Base-by-base conservation (phyloP, 2,113 vertebrate species). In the Melanocharis versteri region DNA sequence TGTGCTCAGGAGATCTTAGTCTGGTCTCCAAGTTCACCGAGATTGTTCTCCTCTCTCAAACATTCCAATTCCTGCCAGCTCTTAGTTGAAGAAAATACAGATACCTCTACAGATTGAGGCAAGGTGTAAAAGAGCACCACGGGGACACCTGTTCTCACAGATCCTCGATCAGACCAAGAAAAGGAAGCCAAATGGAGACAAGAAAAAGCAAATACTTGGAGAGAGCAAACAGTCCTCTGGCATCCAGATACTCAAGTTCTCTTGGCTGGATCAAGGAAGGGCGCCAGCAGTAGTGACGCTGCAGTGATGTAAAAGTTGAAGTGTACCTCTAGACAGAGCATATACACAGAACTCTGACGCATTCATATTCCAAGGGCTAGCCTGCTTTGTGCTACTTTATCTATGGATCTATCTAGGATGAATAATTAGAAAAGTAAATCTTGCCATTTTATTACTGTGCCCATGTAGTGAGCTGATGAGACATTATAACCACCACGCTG, bases 281-380 rank as follows among this genome's bases (percentile, higher is more conserved):
- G 22, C 48, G 28, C 14, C 44, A 53, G 31, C 28, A 39, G 5
- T 13, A 58, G 7, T 14, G 16, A 84, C 4, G 5, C 18, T 37
- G 20, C 37, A 61, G 26, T 5, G 4, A 66, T 11, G 3, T 7
- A 48, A 7, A 60, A 60, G 20, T 28, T n/a, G 18, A 4, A n/a
- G 27, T 2, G 8, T 24, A n/a, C 23, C 15, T 61, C 31, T 14
- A 85, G 31, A 48, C 9, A 82, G 20, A 57, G 2, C 15, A n/a
- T 4, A 23, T 5, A 68, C 8, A 5, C 2, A 35, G 16, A 48
- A 54, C 5, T 6, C 23, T 2, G 2, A 15, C 17, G 13, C 17
- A 19, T 37, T 57, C 45, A 24, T 15, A 30, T 28, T 64, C 10
- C 19, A 44, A 50, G 7, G 30, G 20, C 27, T 35, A 69, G 9